Evolutionary conservation across 2,888 invertebrate genomes (phyloP), one percentile per base, ranked within the genome.

Genomic region (Polydrusus cervinus): DNA sequence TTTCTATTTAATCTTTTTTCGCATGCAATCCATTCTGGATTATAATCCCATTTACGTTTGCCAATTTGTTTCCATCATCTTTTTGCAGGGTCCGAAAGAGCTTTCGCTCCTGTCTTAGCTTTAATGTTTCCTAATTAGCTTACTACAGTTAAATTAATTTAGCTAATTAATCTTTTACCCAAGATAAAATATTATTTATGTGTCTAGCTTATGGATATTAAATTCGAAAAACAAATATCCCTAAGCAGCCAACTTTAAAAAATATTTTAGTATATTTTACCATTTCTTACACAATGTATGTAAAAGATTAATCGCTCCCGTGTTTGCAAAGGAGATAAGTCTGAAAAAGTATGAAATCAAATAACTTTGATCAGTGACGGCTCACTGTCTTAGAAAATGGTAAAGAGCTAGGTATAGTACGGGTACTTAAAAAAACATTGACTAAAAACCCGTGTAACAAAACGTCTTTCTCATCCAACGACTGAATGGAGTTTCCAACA

Each of bases 91-190:
- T 20, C 49, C 49, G 43, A 64, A 49, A 47, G 16, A 64, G 49
- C 45, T 34, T 45, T 64, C 45, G 10, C 45, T 34, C 8, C 64
- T 64, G 64, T 61, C 67, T 61, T 70, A 70, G 14, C 61, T 47
- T 40, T 70, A 70, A 70, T 70, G 49, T 70, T 38, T 70, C 62
- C 18, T 64, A 64, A 64, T 64, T 53, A 71, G 71, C 51, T 64
- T 49, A 43, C 34, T 51, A 64, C 40, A 53, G 34, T 40, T 55
- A 65, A 71, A 64, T 71, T 64, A 71, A 60, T 71, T 71, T 30
- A 25, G 38, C 14, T 61, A 71, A 71, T 71, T 47, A 70, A 70
- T 61, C 53, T 61, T 18, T 25, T 60, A 38, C n/a, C 9, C 57
- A 38, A 60, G 38, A 38, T 60, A 38, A 60, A 13, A 60, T 60